Evolutionary conservation across 1,140 invertebrate species (phyloP), one percentile per base, ranked within the genome.

Genomic region (Brachionus asplanchnoidis): DNA sequence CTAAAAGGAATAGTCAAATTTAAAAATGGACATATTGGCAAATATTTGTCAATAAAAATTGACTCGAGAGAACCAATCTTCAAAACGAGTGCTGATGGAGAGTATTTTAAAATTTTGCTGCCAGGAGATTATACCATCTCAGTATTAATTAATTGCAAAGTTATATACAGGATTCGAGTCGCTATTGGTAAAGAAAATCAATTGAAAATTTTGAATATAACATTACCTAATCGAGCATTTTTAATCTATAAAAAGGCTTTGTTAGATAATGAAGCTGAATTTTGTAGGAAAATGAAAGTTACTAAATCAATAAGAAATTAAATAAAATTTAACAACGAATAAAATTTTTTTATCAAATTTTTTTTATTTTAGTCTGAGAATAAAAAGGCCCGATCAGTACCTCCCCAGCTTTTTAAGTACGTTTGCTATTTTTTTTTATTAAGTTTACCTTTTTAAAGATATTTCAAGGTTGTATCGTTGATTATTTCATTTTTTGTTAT

Each of bases 31-130:
- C 7, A 60, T 23, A 42, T 65, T 12, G 79, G 50, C 17, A 32
- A 60, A 32, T 32, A 46, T 65, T 28, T 82, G 11, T 50, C 82
- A 3, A 8, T 84, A 70, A 53, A 32, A 36, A 50, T 84, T 84
- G 40, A 84, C 53, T 44, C 17, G 5, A 28, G 82, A 68, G 40
- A 68, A 17, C 82, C 82, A 32, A 26, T 44, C 1, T 68, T 84
- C 46, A 84, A 84, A 84, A 68, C 60, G 1, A 84, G 20, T 36
- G 14, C n/a, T 20, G n/a, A 53, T 9, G 80, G 80, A 46, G 80
- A 84, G 44, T 84, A 68, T 84, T 84, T 23, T 50, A 68, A 60
- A 70, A 68, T 84, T 28, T 73, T 84, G 28, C 17, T 73, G 23
- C 60, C 80, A 6, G 80, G 80, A 36, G 23, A 60, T 7, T 82